Percentiles rank a stretch among this genome's conserved stretches.
Evolutionary conservation across 2,797 vertebrate species (phyloP).

Genomic region (Acrocephalus scirpaceus): DNA sequence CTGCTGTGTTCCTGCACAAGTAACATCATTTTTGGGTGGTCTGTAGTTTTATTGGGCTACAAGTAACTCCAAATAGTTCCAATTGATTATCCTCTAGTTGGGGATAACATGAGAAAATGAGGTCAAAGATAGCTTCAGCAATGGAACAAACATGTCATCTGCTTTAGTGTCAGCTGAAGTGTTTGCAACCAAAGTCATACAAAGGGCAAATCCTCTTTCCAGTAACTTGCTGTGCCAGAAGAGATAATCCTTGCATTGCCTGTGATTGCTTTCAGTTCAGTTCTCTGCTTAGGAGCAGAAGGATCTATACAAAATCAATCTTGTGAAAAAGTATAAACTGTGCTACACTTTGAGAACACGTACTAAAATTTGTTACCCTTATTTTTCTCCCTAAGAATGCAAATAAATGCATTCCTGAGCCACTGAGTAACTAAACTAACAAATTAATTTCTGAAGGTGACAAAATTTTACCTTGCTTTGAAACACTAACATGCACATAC

Average conservation of each 20-base stretch:
- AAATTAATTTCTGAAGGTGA: background rate
- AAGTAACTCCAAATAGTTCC: conserved; percentile 6
- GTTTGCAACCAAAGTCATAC: background rate
- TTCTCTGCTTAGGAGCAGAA: background rate
- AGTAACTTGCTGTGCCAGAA: background rate
- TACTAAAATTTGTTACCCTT: background rate
- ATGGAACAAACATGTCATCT: conserved; percentile 34
- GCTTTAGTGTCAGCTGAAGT: background rate
- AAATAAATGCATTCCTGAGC: background rate
- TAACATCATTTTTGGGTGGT: background rate
- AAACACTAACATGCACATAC: background rate
- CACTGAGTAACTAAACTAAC: background rate
- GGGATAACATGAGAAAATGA: background rate
- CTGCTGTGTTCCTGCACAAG: background rate
- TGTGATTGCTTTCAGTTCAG: background rate
- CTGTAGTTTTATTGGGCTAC: background rate
- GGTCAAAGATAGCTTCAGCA: conserved; percentile 52
- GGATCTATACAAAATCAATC: background rate
- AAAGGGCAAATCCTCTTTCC: conserved; percentile 16
- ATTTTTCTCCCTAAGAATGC: background rate
- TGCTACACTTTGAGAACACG: background rate
- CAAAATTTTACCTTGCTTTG: background rate
- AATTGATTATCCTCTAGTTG: background rate
- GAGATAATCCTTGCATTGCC: background rate
- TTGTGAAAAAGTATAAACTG: background rate